Base-by-base conservation (phyloP, 2,888 invertebrate species). In the Melanostoma mellinum region DNA sequence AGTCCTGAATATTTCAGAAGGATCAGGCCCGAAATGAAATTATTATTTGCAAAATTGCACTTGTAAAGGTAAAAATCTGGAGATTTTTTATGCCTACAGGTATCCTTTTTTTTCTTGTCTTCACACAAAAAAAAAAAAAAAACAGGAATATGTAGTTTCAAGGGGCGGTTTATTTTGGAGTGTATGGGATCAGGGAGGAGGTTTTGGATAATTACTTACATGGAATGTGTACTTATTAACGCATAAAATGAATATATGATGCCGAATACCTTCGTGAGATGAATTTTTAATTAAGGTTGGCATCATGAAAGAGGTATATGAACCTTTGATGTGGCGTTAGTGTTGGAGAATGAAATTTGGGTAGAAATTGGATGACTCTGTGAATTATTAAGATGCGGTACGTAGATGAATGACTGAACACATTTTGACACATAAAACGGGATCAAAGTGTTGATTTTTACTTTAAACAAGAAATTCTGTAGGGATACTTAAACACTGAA, bases 41-140 rank as follows among this genome's bases (percentile, higher is more conserved):
- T 82, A 82, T 77, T 77, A 73, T 77, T 82, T 73, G 67, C 81
- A 77, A 82, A 82, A 60, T 73, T 63, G 63, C 50, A 63, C 61
- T 36, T 48, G 32, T 9, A 63, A 63, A 35, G 50, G 50, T 9
- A 63, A 63, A 35, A 63, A 38, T 50, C 10, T 10, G 44, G 10
- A 46, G n/a, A 38, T 63, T 63, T 30, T 20, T 20, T 20, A 20
- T 20, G 20, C 20, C 20, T 20, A 20, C 20, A 20, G 20, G 20
- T 20, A 20, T 20, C 20, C 20, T 61, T 63, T 63, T 48, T 8
- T 61, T 6, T 20, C 30, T 9, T 48, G n/a, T n/a, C 5, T 9
- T 2, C 30, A 36, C 6, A 63, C 10, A 36, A 20, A 3, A 56
- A 20, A 4, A 36, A 20, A 4, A 36, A 10, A 10, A 55, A 55